Conservation (phyloP, 1,140 invertebrate species). For the Atta colombica region DNA sequence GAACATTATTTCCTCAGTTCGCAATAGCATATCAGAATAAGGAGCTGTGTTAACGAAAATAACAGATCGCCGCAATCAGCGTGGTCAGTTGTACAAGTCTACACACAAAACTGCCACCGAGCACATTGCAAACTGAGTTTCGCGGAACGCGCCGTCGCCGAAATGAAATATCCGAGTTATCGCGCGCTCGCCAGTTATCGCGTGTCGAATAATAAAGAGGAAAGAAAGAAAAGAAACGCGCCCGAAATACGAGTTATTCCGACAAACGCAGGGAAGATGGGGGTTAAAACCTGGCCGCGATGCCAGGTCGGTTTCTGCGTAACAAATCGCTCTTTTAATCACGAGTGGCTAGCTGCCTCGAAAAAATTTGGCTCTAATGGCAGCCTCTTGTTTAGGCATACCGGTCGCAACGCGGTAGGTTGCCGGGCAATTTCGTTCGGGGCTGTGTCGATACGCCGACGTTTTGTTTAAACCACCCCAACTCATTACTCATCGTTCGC, state of each 20-base stretch:
- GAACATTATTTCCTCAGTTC: constrained; percentile 6
- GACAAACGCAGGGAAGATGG: background rate
- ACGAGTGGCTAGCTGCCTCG: constrained; percentile 77
- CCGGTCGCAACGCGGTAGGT: constrained; percentile 76
- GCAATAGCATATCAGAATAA: background rate
- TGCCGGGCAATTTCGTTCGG: constrained; percentile 72
- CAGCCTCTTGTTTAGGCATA: constrained; percentile 78
- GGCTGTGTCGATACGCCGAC: constrained; percentile 65
- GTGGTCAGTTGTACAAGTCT: background rate
- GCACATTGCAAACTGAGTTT: constrained; percentile 38
- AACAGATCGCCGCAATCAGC: background rate
- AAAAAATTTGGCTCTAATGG: constrained; percentile 80
- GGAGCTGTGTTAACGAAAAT: constrained; percentile 31
- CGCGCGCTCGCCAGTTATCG: constrained; percentile 67
- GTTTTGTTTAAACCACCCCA: constrained; percentile 74
- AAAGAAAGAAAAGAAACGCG: background rate
- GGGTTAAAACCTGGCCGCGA: constrained; percentile 15
- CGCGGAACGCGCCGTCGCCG: constrained; percentile 54
- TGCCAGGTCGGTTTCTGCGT: constrained; percentile 61
- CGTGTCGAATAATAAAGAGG: constrained; percentile 4
- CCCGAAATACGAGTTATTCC: constrained; percentile 19
- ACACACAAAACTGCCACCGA: constrained; percentile 35
- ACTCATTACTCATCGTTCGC: constrained; percentile 76
- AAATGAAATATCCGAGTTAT: constrained; percentile 76
- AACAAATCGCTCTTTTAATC: constrained; percentile 83